Percentiles rank a stretch among this genome's conserved stretches.
Conservation (phyloP, 1,140 invertebrate species). For the Aradophagus sp. region DNA sequence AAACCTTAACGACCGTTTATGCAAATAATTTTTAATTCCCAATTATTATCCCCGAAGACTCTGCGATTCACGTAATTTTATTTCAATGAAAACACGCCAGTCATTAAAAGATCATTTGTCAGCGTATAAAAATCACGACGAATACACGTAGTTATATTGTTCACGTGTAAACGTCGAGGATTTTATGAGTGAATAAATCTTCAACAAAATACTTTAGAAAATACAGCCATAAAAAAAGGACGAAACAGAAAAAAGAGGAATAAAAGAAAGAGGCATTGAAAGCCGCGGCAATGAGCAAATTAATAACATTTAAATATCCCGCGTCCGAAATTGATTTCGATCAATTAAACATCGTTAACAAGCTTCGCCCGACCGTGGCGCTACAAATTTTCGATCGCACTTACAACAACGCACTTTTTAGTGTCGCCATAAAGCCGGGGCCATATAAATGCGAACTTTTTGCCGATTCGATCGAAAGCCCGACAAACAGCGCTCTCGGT, state of each 20-base stretch:
- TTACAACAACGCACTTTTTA: constrained; percentile 37
- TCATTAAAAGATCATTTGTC: constrained; percentile 20
- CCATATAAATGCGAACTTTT: constrained; percentile 16
- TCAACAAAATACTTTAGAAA: constrained; percentile 23
- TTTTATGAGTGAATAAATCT: constrained; percentile 43
- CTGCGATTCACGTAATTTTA: too few relatives aligned
- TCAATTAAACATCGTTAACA: constrained; percentile 49
- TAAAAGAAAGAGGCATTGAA: too few relatives aligned
- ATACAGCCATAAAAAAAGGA: too few relatives aligned
- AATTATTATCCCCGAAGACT: too few relatives aligned
- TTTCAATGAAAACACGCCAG: constrained; percentile 16
- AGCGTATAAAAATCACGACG: constrained; percentile 22
- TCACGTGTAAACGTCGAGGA: constrained; percentile 28
- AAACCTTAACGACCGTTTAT: too few relatives aligned
- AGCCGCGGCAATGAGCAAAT: constrained; percentile 27
- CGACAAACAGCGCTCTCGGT: too few relatives aligned
- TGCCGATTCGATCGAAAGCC: too few relatives aligned
- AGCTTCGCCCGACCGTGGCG: constrained; percentile 29
- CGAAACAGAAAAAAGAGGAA: too few relatives aligned
- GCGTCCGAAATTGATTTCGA: constrained; percentile 36
- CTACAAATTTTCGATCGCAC: constrained; percentile 38
- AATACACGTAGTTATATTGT: constrained; percentile 26
- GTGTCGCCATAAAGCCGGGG: constrained; percentile 30
- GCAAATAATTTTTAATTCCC: too few relatives aligned
- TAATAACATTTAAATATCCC: constrained; percentile 38